phyloP scores from a whole-genome alignment of 2,797 vertebrate genomes.

The Poecilia gillii region DNA sequence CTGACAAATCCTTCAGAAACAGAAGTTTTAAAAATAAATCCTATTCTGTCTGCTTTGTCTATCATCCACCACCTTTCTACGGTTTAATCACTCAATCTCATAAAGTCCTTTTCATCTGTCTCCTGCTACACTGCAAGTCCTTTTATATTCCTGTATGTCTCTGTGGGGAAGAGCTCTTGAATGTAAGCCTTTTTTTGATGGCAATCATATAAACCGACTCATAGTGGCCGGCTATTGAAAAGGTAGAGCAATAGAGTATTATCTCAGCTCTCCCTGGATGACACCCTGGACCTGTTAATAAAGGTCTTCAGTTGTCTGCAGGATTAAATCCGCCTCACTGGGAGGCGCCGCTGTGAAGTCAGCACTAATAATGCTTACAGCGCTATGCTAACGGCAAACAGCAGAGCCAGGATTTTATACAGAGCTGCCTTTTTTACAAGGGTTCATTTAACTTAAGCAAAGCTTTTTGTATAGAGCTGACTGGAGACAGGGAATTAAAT shows the following conservation, averaged over 20 bases:
- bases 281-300: slow-evolving; percentile 25
- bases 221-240: slow-evolving; percentile 19
- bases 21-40: background rate
- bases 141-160: slow-evolving; percentile 18
- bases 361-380: slow-evolving; percentile 7
- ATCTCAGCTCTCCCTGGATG: slow-evolving; percentile 22
- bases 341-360: slow-evolving; percentile 2
- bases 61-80: background rate
- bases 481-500: background rate
- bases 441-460: background rate
- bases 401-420: background rate
- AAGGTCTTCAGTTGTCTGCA: slow-evolving; percentile 8
- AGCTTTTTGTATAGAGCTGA: background rate
- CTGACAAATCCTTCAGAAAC: slow-evolving; percentile 8
- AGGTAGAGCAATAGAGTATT: slow-evolving; percentile 5
- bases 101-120: slow-evolving; percentile 35
- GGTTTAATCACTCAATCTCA: slow-evolving; percentile 15
- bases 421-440: slow-evolving; percentile 16
- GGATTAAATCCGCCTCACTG: slow-evolving; percentile 15
- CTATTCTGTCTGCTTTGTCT: background rate
- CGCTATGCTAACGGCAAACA: background rate
- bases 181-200: slow-evolving; percentile 14
- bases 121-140: background rate
- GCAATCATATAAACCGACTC: slow-evolving; percentile 22
- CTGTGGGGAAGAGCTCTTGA: slow-evolving; percentile 20